Base-by-base conservation (phyloP, 2,888 invertebrate species). In the Petrophora chlorosata region DNA sequence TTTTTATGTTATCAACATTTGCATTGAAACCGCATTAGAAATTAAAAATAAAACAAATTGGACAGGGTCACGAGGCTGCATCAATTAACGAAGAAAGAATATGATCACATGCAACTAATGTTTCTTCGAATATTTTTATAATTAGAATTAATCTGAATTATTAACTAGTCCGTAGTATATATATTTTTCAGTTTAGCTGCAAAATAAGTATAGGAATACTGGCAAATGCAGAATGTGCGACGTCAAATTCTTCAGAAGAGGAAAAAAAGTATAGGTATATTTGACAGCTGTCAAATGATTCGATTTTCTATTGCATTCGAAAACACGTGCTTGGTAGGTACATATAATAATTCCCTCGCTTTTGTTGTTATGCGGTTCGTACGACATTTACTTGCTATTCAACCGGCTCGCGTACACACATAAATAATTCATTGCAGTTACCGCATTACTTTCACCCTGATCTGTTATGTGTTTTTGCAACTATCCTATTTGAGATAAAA, bases 401-500 rank as follows among this genome's bases (percentile, higher is more conserved):
- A 59, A 56, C 56, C 50, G 48, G 61, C 53, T 63, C 36, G 56
- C 29, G 33, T 50, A 58, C 56, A 63, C 66, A 61, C 53, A 73
- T 75, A 60, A 62, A 76, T 78, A 63, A 79, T 78, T 67, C 71
- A 77, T 73, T 22, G 50, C 36, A 60, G 70, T 78, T 76, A 74
- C 73, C 60, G 57, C 76, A 73, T 71, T 70, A 67, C 78, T 79
- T 79, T 79, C 79, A 72, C 79, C 66, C 53, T 38, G 45, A 63
- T 61, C 59, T 63, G 64, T 38, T 29, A 45, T n/a, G n/a, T n/a
- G n/a, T n/a, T n/a, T n/a, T n/a, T n/a, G n/a, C n/a, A n/a, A n/a
- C n/a, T n/a, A n/a, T n/a, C n/a, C n/a, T n/a, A n/a, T n/a, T n/a
- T n/a, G n/a, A n/a, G n/a, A n/a, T n/a, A n/a, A n/a, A n/a, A n/a